Base-by-base conservation (phyloP, 2,888 invertebrate genomes). In the Coenonympha arcania region DNA sequence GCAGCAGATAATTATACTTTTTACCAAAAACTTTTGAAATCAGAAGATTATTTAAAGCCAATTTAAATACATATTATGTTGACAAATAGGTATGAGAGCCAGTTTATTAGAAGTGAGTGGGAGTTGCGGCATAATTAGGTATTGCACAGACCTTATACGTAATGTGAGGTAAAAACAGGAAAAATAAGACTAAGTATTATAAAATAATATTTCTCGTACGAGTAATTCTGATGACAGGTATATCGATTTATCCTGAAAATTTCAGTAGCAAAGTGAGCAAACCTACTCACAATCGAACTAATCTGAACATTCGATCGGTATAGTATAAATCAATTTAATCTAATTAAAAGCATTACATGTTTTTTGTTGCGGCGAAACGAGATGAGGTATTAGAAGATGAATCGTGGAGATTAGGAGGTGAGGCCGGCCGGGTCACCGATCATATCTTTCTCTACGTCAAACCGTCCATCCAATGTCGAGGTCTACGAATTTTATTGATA, bases 301-400 rank as follows among this genome's bases (percentile, higher is more conserved):
- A 84, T 84, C 84, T 67, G 53, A 55, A 60, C 56, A 60, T 59
- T 65, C 74, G 77, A 84, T 83, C 83, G 68, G 68, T 68, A 80
- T 68, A 73, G 76, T 79, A 79, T 82, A 81, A 85, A 84, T 84
- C 84, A 84, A 85, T 85, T 82, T 84, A 85, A 85, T 85, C 81
- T 86, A 86, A 86, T 86, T 86, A 86, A 86, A 85, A 82, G 81
- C 81, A 79, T 83, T 84, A 82, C 83, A 81, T 79, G 74, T 84
- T 84, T 85, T 85, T 85, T 84, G 80, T 81, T 73, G 66, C 68
- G 76, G 69, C 76, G 77, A 79, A 82, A 84, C 82, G 82, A 85
- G 83, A 78, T 73, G 75, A 76, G 73, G 77, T 79, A 79, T 83
- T 80, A 84, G 73, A 66, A 83, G 85, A 86, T 85, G 74, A 76